These are phyloP conservation scores for Phycodurus eques DNA, from an alignment of 2,113 vertebrate genomes.

Conservation along the genomic window DNA sequence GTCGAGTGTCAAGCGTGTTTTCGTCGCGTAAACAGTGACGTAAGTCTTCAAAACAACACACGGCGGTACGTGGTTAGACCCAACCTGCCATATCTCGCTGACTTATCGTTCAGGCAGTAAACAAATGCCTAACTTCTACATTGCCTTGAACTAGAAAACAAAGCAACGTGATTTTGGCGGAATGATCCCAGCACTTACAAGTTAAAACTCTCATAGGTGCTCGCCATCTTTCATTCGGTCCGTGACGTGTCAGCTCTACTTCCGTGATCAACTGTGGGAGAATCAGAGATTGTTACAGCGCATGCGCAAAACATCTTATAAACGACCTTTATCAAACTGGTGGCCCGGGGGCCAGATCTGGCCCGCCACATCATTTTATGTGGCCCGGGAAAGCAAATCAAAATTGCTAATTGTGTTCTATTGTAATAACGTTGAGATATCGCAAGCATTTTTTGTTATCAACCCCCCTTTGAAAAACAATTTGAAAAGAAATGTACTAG, in stretches of 20 bases:
- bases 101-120: background rate
- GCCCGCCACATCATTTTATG: too few species aligned
- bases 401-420: too few species aligned
- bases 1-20: background rate
- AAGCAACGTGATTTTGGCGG: background rate
- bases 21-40: background rate
- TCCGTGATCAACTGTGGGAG: background rate
- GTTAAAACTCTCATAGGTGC: conserved; percentile 65
- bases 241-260: conserved; percentile 41
- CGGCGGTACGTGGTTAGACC: background rate
- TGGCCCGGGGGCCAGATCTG: too few species aligned
- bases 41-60: too few species aligned
- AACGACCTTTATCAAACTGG: too few species aligned
- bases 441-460: too few species aligned
- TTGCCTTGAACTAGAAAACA: rapidly evolving
- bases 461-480: too few species aligned
- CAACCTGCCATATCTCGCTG: background rate
- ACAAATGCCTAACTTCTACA: background rate
- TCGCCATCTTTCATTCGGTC: conserved; percentile 67
- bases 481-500: too few species aligned
- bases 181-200: conserved; percentile 59
- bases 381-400: too few species aligned
- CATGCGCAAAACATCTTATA: background rate
- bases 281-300: background rate
- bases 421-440: too few species aligned